Evolutionary conservation across 2,113 vertebrate genomes (phyloP), one percentile per base, ranked within the genome.

Genomic region (Probosciger aterrimus): DNA sequence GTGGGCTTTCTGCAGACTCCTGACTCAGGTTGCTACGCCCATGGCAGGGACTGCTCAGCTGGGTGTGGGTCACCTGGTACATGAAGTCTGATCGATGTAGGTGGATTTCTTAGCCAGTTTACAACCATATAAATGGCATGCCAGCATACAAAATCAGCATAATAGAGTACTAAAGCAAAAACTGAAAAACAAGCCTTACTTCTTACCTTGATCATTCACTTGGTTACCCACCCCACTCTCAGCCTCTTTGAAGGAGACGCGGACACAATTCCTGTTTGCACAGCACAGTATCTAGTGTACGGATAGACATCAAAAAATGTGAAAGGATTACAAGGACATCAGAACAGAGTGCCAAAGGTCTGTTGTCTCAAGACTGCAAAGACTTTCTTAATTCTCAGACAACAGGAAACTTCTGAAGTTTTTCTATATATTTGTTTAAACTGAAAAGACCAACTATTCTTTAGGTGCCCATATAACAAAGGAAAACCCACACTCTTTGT

Each of bases 381-480:
- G 11, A 50, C 13, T 52, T 79, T 11, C 33, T 85, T 82, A 63
- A 27, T 88, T 91, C 25, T 86, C 44, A 43, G 71, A 62, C 27
- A 27, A 57, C 9, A 88, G 76, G 68, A 85, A 91, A 28, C 62
- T 89, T 94, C 73, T 67, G 33, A 39, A 18, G n/a, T 59, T 93
- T 97, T 97, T 91, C 43, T 90, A n/a, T 30, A 12, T 95, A 96
- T 90, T 84, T 95, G 53, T 59, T 95, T 92, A 79, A 95, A 96
- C 90, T 80, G 44, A 90, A 91, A 47, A 60, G 30, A 52, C 37
- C 47, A 95, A 77, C 46, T 50, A 19, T 78, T 83, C 22, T 76
- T 86, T 24, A 73, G 82, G 83, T 77, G 44, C 90, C n/a, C 50
- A 73, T 2, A 22, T 94, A 93, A 95, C 57, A 95, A 84, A 85